Evolutionary conservation across 2,888 invertebrate species (phyloP).

Genomic region (Oxytorus armatus): DNA sequence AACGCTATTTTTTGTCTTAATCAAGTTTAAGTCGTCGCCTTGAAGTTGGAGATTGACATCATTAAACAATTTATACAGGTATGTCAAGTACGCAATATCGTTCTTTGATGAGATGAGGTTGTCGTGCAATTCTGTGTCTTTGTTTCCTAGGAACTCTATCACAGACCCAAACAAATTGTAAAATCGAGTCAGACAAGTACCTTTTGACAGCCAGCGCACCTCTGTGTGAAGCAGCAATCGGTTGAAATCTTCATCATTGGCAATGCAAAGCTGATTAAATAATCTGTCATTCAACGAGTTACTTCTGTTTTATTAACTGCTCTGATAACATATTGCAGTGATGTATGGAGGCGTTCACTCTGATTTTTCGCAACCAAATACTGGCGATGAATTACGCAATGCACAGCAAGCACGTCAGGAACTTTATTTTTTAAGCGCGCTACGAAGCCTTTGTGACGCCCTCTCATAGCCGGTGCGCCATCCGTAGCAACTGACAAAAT

Average conservation of each 20-base stretch:
- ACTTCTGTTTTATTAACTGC: too few relatives aligned
- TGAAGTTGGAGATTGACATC: not conserved
- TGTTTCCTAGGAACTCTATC: too few relatives aligned
- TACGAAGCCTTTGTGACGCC: not conserved
- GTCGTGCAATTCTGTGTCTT: not conserved
- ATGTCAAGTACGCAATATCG: too few relatives aligned
- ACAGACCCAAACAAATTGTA: too few relatives aligned
- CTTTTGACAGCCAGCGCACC: not conserved
- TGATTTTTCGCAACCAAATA: too few relatives aligned
- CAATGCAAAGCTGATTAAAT: not conserved
- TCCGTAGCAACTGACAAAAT: conserved; percentile 29
- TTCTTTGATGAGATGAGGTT: not conserved
- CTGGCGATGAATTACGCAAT: not conserved
- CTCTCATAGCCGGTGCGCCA: not conserved
- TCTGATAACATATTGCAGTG: too few relatives aligned
- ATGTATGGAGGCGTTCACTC: not conserved
- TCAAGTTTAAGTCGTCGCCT: too few relatives aligned
- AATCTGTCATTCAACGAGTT: too few relatives aligned
- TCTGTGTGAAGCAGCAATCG: too few relatives aligned
- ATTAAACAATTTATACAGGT: too few relatives aligned
- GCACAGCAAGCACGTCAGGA: not conserved
- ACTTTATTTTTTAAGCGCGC: not conserved
- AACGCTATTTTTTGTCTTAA: not conserved
- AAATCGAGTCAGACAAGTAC: not conserved
- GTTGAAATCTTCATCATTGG: too few relatives aligned